Conservation (phyloP, 2,797 vertebrate species). For the Huso huso region DNA sequence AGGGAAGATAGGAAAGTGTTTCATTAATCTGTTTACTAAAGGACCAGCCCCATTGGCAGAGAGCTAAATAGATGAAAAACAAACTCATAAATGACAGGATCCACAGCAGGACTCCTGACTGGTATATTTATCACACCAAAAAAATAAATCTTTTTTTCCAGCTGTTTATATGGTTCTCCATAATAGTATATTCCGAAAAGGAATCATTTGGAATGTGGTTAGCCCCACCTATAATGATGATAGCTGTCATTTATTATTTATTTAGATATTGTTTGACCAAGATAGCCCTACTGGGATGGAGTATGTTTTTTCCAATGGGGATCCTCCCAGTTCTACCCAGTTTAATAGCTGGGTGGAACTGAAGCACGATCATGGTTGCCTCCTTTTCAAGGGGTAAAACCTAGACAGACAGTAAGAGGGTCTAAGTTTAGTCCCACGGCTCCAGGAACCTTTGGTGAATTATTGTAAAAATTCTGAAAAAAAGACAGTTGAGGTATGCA, state of each 20-base stretch:
- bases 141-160: constrained; percentile 49
- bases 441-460: too few species aligned
- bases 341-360: too few species aligned
- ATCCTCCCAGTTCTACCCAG: constrained; percentile 27
- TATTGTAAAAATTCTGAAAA: too few species aligned
- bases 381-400: too few species aligned
- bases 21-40: constrained; percentile 59
- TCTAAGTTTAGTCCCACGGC: too few species aligned
- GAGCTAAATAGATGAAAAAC: constrained; percentile 53
- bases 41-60: constrained; percentile 39
- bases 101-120: constrained; percentile 36
- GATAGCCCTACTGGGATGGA: constrained; percentile 51
- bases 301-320: constrained; percentile 51
- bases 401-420: too few species aligned
- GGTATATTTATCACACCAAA: constrained; percentile 64
- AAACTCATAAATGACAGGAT: constrained; percentile 45
- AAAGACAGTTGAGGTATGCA: too few species aligned
- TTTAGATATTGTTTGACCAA: constrained; percentile 54
- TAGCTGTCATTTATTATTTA: constrained; percentile 25
- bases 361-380: too few species aligned
- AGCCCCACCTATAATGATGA: constrained; percentile 27
- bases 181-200: constrained; percentile 32
- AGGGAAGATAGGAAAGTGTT: constrained; percentile 61
- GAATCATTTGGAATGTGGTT: constrained; percentile 18
- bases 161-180: constrained; percentile 53